Base-by-base conservation (phyloP, 1,140 invertebrate genomes). In the Magallana angulata region DNA sequence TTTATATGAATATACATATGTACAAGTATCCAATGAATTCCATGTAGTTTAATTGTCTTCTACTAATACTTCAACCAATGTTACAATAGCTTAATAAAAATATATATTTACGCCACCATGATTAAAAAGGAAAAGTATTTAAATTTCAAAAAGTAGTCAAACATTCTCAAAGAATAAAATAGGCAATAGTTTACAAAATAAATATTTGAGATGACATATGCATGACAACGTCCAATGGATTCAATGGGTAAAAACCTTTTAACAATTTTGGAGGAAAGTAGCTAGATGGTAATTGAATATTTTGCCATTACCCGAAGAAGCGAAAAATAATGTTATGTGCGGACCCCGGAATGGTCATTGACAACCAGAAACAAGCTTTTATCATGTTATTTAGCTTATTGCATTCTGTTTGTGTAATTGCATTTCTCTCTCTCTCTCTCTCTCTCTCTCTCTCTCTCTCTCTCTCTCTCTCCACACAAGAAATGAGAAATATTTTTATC, bases 181-280 rank as follows among this genome's bases (percentile, higher is more conserved):
- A 4, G 36, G 36, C 36, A 48, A 48, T 48, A 5, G 36, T 48
- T 48, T 48, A 48, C 36, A 48, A 48, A 48, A 48, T 48, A 48
- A 48, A 48, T 48, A 48, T 48, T 48, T 48, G 36, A 48, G 5
- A 48, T 48, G 36, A 48, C 36, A 48, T 48, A 5, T 48, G 36
- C 36, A 76, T 11, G 24, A 76, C 7, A 24, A 18, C 24, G 14
- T 18, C 36, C 9, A 30, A 24, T 24, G 24, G 36, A 76, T 76
- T 76, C 68, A 76, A 76, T 76, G 12, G 24, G 30, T 11, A 76
- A 76, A 76, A 36, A 12, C 68, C 68, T 76, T 76, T 76, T 76
- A 76, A 76, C 68, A 76, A 30, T 30, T 68, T 36, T 30, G 68
- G 2, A 9, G 24, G 24, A 64, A 16, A 36, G 68, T 18, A 76